These are phyloP conservation scores for Lochmaea crataegi DNA, from an alignment of 2,888 invertebrate species.

Conservation along the genomic window DNA sequence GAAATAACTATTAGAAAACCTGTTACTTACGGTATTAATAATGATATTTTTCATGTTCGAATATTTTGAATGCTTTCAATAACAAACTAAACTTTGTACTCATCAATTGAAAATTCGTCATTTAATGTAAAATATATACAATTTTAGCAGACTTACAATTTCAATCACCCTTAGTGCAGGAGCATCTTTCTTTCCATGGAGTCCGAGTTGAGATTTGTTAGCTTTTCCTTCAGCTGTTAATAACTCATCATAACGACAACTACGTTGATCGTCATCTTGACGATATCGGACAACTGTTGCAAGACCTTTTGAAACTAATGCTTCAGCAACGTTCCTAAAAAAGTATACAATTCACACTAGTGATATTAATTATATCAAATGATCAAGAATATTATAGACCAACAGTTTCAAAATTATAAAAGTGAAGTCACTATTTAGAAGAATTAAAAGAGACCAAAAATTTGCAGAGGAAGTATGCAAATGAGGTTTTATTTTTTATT, in stretches of 20 bases:
- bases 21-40: too few species aligned
- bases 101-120: neutral
- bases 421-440: too few species aligned
- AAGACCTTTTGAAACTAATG: slow-evolving; percentile 90
- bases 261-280: slow-evolving; percentile 96
- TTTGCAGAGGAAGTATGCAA: too few species aligned
- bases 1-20: too few species aligned
- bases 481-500: too few species aligned
- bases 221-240: slow-evolving; percentile 95
- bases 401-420: neutral
- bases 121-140: slow-evolving; percentile 4
- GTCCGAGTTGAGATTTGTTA: slow-evolving; percentile 82
- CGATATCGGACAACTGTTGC: slow-evolving; percentile 94
- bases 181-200: slow-evolving; percentile 90
- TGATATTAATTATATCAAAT: slow-evolving; percentile 6
- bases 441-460: too few species aligned
- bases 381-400: slow-evolving; percentile 1
- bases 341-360: slow-evolving; percentile 4
- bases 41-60: too few species aligned
- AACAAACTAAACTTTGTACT: too few species aligned
- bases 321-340: slow-evolving; percentile 91
- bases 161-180: slow-evolving; percentile 89
- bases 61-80: too few species aligned
- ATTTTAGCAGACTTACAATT: slow-evolving; percentile 67
- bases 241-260: slow-evolving; percentile 92